A percentile compares a stretch with the other conserved stretches of the same genome.
phyloP scores from a whole-genome alignment of 2,888 invertebrate species.

The Xylocampa areola region DNA sequence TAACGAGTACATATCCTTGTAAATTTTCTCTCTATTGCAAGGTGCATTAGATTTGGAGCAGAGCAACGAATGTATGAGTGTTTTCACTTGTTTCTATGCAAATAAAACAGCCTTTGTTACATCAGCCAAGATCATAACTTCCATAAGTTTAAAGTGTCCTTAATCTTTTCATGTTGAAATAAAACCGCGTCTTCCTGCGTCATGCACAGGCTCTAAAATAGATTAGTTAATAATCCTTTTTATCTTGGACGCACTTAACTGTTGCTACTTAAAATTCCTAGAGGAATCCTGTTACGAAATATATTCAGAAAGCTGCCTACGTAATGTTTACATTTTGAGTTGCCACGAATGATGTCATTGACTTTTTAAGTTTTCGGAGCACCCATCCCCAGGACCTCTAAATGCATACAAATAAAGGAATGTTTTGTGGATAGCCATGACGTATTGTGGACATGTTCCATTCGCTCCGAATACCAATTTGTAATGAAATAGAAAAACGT shows the following conservation, averaged over 20 bases:
- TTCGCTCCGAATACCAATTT: slow-evolving; percentile 23
- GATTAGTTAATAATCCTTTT: slow-evolving; percentile 67
- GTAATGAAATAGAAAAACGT: slow-evolving; percentile 12
- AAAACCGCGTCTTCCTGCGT: slow-evolving; percentile 33
- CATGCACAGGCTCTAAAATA: slow-evolving; percentile 54
- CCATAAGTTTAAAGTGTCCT: slow-evolving; percentile 17
- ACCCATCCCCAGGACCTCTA: slow-evolving; percentile 62
- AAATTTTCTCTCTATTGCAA: too few relatives aligned
- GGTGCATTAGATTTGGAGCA: too few relatives aligned
- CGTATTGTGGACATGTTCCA: slow-evolving; percentile 43
- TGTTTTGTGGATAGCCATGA: slow-evolving; percentile 60
- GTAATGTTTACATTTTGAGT: slow-evolving; percentile 66
- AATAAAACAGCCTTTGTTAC: slow-evolving; percentile 27
- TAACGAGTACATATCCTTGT: too few relatives aligned
- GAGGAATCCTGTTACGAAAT: slow-evolving; percentile 64
- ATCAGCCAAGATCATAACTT: too few relatives aligned
- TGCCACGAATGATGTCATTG: slow-evolving; percentile 64
- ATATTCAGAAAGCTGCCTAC: slow-evolving; percentile 49
- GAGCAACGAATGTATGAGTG: too few relatives aligned
- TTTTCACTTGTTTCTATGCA: too few relatives aligned
- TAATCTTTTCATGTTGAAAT: slow-evolving; percentile 42
- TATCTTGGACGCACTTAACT: slow-evolving; percentile 59
- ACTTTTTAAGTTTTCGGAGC: slow-evolving; percentile 61
- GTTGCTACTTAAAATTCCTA: slow-evolving; percentile 55
- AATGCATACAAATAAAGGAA: slow-evolving; percentile 65